phyloP scores from a whole-genome alignment of 2,888 invertebrate species.

The Hyalella azteca region DNA sequence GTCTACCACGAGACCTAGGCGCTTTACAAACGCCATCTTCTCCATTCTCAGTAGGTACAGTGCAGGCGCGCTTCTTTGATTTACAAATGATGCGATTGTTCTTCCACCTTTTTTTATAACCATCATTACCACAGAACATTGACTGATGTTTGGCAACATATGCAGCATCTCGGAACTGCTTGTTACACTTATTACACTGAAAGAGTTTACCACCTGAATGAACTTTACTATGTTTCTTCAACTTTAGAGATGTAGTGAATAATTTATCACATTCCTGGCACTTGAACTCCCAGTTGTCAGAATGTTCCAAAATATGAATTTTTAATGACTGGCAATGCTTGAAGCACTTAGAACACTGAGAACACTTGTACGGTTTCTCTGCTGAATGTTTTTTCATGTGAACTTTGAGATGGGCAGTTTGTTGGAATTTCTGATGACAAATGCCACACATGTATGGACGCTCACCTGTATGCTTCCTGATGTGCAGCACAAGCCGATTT shows the following conservation, averaged over 20 bases:
- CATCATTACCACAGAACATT: conserved; percentile 57
- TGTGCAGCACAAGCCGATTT: conserved; percentile 52
- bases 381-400: conserved; percentile 53
- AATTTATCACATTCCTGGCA: conserved; percentile 51
- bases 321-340: not conserved
- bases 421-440: conserved; percentile 50
- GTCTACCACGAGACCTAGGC: conserved; percentile 50
- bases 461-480: conserved; percentile 55
- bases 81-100: conserved; percentile 40
- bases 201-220: conserved; percentile 56
- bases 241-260: conserved; percentile 53
- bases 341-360: not conserved
- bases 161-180: conserved; percentile 55
- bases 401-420: conserved; percentile 49
- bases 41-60: conserved; percentile 22
- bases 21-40: too few species aligned
- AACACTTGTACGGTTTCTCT: conserved; percentile 46
- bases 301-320: conserved; percentile 22
- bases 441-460: conserved; percentile 52
- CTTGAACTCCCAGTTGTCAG: not conserved
- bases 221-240: conserved; percentile 53
- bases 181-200: conserved; percentile 54
- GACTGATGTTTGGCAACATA: conserved; percentile 55
- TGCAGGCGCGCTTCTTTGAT: conserved; percentile 2
- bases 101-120: conserved; percentile 56